phyloP scores from a whole-genome alignment of 2,113 vertebrate genomes.

The Galeopterus variegatus region DNA sequence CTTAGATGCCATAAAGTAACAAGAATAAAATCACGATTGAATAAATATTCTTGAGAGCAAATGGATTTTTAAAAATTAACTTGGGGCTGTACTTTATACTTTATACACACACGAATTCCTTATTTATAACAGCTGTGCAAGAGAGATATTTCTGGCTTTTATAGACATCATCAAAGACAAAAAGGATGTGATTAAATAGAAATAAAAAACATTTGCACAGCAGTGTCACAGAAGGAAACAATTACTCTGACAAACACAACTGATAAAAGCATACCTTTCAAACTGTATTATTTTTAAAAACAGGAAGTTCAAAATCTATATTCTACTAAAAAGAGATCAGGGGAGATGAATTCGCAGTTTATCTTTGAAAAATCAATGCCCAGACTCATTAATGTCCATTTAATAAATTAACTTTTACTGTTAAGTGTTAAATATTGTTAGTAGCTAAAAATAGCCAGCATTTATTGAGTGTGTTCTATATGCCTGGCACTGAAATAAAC shows the following conservation, averaged over 20 bases:
- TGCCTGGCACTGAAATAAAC: not conserved
- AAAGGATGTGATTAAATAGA: slow-evolving; percentile 75
- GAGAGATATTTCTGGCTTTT: slow-evolving; percentile 56
- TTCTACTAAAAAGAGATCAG: slow-evolving; percentile 50
- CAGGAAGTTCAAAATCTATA: slow-evolving; percentile 65
- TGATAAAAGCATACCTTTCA: slow-evolving; percentile 72
- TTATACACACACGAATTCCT: slow-evolving; percentile 24
- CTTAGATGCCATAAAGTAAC: slow-evolving; percentile 12
- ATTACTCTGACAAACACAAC: slow-evolving; percentile 71
- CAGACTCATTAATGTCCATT: slow-evolving; percentile 39
- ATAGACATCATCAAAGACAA: slow-evolving; percentile 69
- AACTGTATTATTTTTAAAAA: slow-evolving; percentile 66
- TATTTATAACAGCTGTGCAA: slow-evolving; percentile 74
- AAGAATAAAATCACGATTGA: slow-evolving; percentile 52
- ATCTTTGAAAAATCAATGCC: slow-evolving; percentile 27
- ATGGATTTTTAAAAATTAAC: slow-evolving; percentile 40
- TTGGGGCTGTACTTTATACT: slow-evolving; percentile 38
- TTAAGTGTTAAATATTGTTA: slow-evolving; percentile 47
- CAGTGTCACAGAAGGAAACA: slow-evolving; percentile 73
- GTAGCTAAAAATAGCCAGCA: slow-evolving; percentile 26
- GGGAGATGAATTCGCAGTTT: slow-evolving; percentile 46
- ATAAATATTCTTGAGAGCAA: slow-evolving; percentile 46
- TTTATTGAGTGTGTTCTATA: not conserved
- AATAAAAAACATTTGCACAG: slow-evolving; percentile 73
- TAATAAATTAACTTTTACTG: slow-evolving; percentile 48